Base-by-base conservation (phyloP, 2,888 invertebrate species). In the Rotaria socialis region DNA sequence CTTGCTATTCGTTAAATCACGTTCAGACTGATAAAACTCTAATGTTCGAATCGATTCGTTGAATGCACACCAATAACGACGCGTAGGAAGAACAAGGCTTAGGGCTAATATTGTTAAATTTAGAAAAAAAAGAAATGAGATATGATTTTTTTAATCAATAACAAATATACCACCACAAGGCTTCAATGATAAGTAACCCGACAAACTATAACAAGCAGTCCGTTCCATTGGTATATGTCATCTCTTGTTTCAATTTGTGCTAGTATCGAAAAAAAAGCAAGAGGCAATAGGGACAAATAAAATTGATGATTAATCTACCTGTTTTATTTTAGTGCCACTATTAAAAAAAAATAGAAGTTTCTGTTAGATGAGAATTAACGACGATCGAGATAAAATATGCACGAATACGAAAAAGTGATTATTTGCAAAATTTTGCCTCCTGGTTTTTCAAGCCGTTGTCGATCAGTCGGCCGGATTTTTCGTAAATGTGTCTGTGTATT, bases 51-150 rank as follows among this genome's bases (percentile, higher is more conserved):
- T 22, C 4, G 22, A 47, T 80, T 80, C 80, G 43, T 80, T 80
- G 35, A 80, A 80, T 80, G 80, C 80, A 80, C 43, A 47, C 80
- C 80, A 80, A 80, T 80, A 80, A 24, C 80, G 80, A 47, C 80
- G 80, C 19, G 80, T 47, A 4, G 80, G 80, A n/a, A 80, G 80
- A 24, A 80, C 47, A 22, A 80, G 80, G 47, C 80, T 80, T 80
- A 80, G 11, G 4, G 80, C 80, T 80, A 80, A 19, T 6, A 67
- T 67, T 11, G 19, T 67, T 14, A 19, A 35, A 19, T 27, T 27
- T 4, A 11, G 35, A 35, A 5, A 41, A 41, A 67, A 41, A 41
- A 6, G 6, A 60, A 41, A 47, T 47, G 47, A n/a, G 8, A 43
- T 47, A 35, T 35, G 35, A 35, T 35, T 35, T 35, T 35, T 35